Conservation (phyloP, 2,113 vertebrate genomes). For the Oplegnathus fasciatus region DNA sequence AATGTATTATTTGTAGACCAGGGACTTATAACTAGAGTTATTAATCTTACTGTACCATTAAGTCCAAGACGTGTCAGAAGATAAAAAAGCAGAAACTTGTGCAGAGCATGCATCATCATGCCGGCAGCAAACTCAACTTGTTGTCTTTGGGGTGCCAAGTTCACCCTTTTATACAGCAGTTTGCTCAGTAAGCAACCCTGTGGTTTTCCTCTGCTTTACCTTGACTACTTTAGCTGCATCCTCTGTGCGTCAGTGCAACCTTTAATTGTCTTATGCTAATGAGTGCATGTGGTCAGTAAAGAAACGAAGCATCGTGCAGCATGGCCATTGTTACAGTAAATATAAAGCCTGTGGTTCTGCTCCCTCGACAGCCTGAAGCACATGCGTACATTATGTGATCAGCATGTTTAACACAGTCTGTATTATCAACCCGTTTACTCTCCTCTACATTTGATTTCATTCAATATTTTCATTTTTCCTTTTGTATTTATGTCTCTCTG, state of each 20-base stretch:
- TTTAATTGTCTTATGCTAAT: neutral
- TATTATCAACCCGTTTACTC: neutral
- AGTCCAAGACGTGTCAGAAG: conserved; percentile 18
- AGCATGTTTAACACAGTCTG: neutral
- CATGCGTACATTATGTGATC: neutral
- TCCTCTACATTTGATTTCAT: neutral
- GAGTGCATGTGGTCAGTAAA: neutral
- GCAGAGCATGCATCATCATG: conserved; percentile 35
- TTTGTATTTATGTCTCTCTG: neutral
- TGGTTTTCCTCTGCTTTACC: conserved; percentile 1
- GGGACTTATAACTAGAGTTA: neutral
- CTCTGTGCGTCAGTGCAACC: neutral
- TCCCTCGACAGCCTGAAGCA: neutral
- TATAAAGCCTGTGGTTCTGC: neutral
- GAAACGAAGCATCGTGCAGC: neutral
- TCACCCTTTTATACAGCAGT: neutral
- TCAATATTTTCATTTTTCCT: neutral
- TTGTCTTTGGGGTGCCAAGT: neutral
- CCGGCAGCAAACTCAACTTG: neutral
- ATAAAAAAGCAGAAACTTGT: conserved; percentile 15
- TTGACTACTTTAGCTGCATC: neutral
- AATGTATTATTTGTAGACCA: too few species aligned
- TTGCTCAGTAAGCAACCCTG: neutral
- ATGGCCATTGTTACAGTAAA: neutral
- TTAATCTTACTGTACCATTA: conserved; percentile 5